Conservation (phyloP, 2,888 invertebrate genomes). For the Malacosoma neustria region DNA sequence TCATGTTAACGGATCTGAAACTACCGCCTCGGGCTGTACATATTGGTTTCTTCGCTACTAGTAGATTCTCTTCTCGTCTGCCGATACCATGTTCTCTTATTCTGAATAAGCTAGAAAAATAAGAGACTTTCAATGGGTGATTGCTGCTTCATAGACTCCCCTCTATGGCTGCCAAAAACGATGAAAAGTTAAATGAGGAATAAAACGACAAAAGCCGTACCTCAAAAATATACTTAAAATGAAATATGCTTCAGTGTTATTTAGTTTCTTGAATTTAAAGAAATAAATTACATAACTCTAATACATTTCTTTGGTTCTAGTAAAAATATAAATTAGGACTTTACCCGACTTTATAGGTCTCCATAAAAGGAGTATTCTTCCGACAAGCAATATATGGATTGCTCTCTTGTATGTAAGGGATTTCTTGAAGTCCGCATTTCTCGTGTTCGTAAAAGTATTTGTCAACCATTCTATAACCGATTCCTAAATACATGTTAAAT, state of each 20-base stretch:
- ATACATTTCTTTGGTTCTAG: no score
- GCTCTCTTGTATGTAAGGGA: conserved; percentile 64
- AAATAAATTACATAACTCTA: no score
- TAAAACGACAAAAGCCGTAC: no score
- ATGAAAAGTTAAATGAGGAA: no score
- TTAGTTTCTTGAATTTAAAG: no score
- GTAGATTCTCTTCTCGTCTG: conserved; percentile 61
- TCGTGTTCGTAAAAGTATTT: conserved; percentile 79
- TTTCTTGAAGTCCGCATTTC: conserved; percentile 80
- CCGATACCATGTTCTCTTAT: conserved; percentile 77
- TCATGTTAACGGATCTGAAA: conserved; percentile 77
- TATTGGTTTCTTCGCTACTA: conserved; percentile 76
- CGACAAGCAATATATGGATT: conserved; percentile 71
- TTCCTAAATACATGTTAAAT: conserved; percentile 75
- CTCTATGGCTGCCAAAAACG: no score
- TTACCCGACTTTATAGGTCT: conserved; percentile 76
- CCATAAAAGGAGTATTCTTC: conserved; percentile 72
- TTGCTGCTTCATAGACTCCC: no score
- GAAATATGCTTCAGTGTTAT: no score
- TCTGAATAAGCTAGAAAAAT: conserved; percentile 56
- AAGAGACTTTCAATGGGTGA: no score
- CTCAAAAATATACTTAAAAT: no score
- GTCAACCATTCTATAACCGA: conserved; percentile 75
- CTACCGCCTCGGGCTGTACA: conserved; percentile 70
- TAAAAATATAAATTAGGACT: conserved; percentile 19